Conservation (phyloP, 2,888 invertebrate species). For the Anagyrus pseudococci region DNA sequence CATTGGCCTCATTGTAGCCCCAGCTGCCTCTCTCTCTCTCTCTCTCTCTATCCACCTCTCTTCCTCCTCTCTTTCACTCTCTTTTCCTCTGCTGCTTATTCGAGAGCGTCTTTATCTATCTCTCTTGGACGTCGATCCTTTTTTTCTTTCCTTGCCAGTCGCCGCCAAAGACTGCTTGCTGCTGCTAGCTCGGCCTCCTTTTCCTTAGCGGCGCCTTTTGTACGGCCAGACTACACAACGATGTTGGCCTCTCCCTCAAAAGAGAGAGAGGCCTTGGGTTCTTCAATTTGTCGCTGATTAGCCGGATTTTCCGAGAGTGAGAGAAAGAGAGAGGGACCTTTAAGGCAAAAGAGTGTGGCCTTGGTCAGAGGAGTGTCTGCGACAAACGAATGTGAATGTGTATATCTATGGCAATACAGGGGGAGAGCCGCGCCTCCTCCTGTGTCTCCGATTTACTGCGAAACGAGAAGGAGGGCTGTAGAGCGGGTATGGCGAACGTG, state of each 20-base stretch:
- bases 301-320: background rate
- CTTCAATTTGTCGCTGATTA: conserved; percentile 32
- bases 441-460: too few relatives aligned
- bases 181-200: background rate
- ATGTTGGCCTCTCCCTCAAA: background rate
- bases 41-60: conserved; percentile 5
- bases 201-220: background rate
- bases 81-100: background rate
- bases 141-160: too few relatives aligned
- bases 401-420: too few relatives aligned
- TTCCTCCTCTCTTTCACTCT: background rate
- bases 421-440: too few relatives aligned
- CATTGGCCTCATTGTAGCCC: conserved; percentile 24
- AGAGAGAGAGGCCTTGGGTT: background rate
- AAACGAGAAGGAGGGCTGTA: too few relatives aligned
- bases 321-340: background rate
- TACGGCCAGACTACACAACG: background rate
- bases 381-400: too few relatives aligned
- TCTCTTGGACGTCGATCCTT: conserved; percentile 6
- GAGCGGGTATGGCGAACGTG: background rate
- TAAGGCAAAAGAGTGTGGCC: background rate
- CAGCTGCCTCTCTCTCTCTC: conserved; percentile 19
- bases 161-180: background rate
- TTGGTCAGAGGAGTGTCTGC: too few relatives aligned
- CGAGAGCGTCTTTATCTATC: background rate